Evolutionary conservation across 2,113 vertebrate species (phyloP).

Genomic region (Eleginops maclovinus): DNA sequence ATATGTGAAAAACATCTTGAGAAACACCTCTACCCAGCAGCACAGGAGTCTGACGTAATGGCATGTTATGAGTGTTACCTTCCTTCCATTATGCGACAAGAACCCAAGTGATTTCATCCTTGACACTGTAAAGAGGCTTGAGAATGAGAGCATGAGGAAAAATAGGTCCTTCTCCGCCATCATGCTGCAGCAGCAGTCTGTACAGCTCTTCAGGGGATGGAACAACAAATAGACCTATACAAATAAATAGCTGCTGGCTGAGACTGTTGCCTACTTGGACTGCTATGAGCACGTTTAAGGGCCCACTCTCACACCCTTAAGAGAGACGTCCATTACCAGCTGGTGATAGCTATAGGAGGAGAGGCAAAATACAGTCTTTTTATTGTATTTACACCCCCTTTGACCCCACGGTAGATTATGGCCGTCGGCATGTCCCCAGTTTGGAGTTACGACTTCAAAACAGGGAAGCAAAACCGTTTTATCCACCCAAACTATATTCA

Average conservation of each 20-base stretch:
- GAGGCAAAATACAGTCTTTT: slow-evolving; percentile 1
- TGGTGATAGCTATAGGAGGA: background rate
- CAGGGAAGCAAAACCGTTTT: no score
- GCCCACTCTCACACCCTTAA: slow-evolving; percentile 13
- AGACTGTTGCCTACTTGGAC: slow-evolving; percentile 39
- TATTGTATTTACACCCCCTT: background rate
- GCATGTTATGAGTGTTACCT: background rate
- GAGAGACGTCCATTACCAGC: slow-evolving; percentile 33
- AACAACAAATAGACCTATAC: slow-evolving; percentile 57
- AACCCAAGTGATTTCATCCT: background rate
- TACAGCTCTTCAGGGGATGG: slow-evolving; percentile 30
- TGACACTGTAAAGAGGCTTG: slow-evolving; percentile 3
- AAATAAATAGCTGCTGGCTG: slow-evolving; percentile 57
- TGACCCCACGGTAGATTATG: no score
- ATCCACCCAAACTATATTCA: no score
- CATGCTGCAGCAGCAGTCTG: slow-evolving; percentile 15
- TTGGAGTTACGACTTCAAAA: no score
- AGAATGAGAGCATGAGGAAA: slow-evolving; percentile 7
- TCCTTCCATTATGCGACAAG: slow-evolving; percentile 12
- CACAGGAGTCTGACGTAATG: slow-evolving; percentile 5
- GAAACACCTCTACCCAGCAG: background rate
- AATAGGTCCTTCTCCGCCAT: background rate
- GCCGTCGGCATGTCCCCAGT: no score
- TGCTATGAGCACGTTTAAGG: slow-evolving; percentile 42
- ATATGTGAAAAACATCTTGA: background rate